Evolutionary conservation across 2,113 vertebrate genomes (phyloP).

Genomic region (Orientallactaga bullata): DNA sequence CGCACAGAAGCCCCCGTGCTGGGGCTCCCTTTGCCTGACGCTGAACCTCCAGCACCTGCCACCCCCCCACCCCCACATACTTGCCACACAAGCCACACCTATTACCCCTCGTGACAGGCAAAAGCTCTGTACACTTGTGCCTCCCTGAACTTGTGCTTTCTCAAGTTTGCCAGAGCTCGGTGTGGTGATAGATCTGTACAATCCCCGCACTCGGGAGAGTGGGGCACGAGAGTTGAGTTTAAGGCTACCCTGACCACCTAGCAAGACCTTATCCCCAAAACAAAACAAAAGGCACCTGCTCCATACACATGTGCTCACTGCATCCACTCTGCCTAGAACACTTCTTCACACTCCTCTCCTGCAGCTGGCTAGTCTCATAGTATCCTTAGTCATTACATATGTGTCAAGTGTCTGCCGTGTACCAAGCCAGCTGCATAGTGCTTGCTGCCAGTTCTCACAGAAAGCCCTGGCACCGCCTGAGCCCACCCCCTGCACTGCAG

Average conservation of each 20-base stretch:
- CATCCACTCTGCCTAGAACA: neutral
- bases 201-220: too few species aligned
- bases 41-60: neutral
- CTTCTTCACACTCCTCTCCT: neutral
- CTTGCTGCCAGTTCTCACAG: neutral
- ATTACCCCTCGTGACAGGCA: neutral
- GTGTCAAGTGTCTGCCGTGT: neutral
- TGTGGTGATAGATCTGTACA: too few species aligned
- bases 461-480: neutral
- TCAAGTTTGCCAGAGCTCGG: neutral
- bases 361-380: neutral
- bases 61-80: neutral
- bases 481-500: neutral
- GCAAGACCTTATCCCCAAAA: too few species aligned
- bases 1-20: neutral
- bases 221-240: too few species aligned
- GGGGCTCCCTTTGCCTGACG: neutral
- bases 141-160: neutral
- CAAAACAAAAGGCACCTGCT: neutral
- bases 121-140: neutral
- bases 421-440: neutral
- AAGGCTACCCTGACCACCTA: too few species aligned
- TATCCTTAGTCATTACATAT: neutral
- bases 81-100: too few species aligned
- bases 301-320: neutral